Evolutionary conservation across 2,888 invertebrate genomes (phyloP), one percentile per base, ranked within the genome.

Genomic region (Stomorhina lunata): DNA sequence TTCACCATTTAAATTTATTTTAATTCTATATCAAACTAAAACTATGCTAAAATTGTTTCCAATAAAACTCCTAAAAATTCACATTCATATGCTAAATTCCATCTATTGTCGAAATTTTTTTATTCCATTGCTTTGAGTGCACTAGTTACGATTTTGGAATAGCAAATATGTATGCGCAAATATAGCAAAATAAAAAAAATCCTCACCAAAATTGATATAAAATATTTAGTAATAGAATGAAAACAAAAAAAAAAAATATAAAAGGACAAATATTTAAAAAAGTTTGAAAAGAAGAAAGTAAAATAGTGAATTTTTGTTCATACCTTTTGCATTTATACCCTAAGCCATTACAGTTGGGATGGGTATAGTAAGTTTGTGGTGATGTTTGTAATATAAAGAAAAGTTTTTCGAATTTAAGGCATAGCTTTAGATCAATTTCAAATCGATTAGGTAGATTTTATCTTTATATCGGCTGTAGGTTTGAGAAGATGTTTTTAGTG

Each of bases 111-210:
- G n/a, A n/a, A n/a, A 45, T 10, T 27, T 55, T 55, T 20, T 17
- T 61, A 50, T 29, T 27, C 17, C 48, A 48, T 27, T 27, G 20
- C 37, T 59, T 27, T 40, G 20, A 37, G 34, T 29, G 20, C n/a
- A 27, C 57, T 48, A 66, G 34, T 57, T 76, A 40, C 45, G 37
- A n/a, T 17, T 66, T 66, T 76, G 32, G 57, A 66, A 66, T 48
- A 27, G 20, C 20, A 59, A 59, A n/a, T n/a, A n/a, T n/a, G 34
- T 76, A 48, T 37, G 2, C 20, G 34, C 48, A 66, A 66, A 66
- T 15, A 22, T 7, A 34, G 53, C 9, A 32, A 6, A 9, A 32
- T 9, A 4, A 53, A 34, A 55, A 25, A 7, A 17, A 37, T 9
- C 17, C 27, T n/a, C n/a, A 53, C 25, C 7, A 27, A 15, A 17